Percentiles rank a stretch among this genome's conserved stretches.
phyloP scores from a whole-genome alignment of 92 coral and sea anemone species.

The Meandrina meandrites region DNA sequence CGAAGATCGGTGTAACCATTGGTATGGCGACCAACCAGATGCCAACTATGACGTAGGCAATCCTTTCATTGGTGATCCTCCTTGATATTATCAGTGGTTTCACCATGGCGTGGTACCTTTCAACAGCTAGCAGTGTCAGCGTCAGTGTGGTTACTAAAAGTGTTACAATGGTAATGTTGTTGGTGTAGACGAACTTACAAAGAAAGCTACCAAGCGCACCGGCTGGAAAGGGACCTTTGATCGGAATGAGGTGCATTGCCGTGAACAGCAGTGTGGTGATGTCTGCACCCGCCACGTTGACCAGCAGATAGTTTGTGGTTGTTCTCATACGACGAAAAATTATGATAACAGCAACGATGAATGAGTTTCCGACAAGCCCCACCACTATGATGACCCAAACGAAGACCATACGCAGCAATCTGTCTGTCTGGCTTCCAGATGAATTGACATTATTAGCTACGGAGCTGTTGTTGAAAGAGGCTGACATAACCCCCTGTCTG shows the following conservation, averaged over 20 bases:
- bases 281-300: constrained; percentile 37
- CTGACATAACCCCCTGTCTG: not conserved
- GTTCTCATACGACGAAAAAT: constrained; percentile 16
- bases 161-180: not conserved
- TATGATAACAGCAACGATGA: constrained; percentile 25
- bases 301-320: constrained; percentile 35
- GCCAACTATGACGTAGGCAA: constrained; percentile 56
- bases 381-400: constrained; percentile 33
- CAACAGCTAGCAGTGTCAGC: constrained; percentile 65
- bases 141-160: constrained; percentile 72
- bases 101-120: constrained; percentile 74
- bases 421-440: not conserved
- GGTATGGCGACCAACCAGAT: constrained; percentile 69
- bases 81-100: constrained; percentile 56
- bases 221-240: not conserved
- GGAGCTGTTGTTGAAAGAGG: constrained; percentile 3
- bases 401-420: constrained; percentile 22
- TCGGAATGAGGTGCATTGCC: not conserved
- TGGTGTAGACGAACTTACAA: constrained; percentile 21
- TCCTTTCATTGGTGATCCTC: constrained; percentile 53
- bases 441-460: not conserved
- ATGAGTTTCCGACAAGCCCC: constrained; percentile 47
- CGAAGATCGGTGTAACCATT: constrained; percentile 68
- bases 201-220: not conserved
- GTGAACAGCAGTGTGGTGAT: constrained; percentile 22